Base-by-base conservation (phyloP, 2,888 invertebrate species). In the Imbricaverruca yamaguchii region DNA sequence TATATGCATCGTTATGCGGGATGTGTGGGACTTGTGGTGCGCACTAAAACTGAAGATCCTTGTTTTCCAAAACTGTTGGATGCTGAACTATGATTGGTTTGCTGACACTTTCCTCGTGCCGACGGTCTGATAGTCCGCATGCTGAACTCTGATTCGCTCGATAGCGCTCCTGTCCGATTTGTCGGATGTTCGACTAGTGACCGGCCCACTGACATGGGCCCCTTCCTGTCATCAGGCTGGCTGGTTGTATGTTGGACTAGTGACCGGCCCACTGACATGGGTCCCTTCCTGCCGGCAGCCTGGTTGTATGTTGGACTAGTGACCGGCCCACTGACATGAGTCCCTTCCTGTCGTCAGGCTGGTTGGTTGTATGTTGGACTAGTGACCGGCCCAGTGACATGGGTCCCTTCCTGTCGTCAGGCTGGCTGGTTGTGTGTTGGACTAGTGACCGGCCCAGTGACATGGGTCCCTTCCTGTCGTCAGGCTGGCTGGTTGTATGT, bases 251-350 rank as follows among this genome's bases (percentile, higher is more conserved):
- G n/a, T 89, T 99, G 85, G 93, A 97, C 55, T 91, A 97, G 94
- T 85, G 93, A 94, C 86, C 90, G 99, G 81, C 95, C 97, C 0
- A 92, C 92, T 55, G 74, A 74, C 55, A 18, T 13, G 13, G 4
- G 15, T 23, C 56, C 55, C n/a, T 53, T 59, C 23, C 55, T 15
- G 25, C 77, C 85, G 86, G 83, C 86, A 94, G 94, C 85, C 90
- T 99, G 84, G n/a, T n/a, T n/a, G n/a, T n/a, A n/a, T n/a, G n/a
- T 89, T 99, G 85, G 93, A 97, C 55, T 91, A 97, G 94, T 85
- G 93, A 94, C 86, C 90, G 99, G 81, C 95, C 97, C 0, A 92
- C 92, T 55, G 74, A 74, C 55, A 18, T 13, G 13, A 7, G 15
- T 23, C 56, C 55, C n/a, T 53, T 59, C 23, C 55, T 15, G 25